Evolutionary conservation across 1,140 invertebrate species (phyloP).

Genomic region (Bombus superbus): DNA sequence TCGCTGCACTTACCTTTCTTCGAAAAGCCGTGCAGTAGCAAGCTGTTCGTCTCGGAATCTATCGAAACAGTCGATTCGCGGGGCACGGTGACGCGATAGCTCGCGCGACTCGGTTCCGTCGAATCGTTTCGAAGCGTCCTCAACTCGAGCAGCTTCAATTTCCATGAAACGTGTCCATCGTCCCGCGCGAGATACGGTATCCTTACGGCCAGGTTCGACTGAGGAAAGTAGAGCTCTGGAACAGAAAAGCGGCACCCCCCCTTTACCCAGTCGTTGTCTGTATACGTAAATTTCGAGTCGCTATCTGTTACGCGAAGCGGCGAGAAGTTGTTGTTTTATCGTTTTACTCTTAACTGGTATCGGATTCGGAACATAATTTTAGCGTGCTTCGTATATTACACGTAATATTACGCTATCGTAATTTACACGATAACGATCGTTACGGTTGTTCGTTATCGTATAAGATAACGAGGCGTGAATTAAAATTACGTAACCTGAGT

Average conservation of each 20-base stretch:
- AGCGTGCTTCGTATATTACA: no score
- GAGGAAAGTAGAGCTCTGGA: slow-evolving; percentile 80
- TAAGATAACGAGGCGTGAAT: no score
- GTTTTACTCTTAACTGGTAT: no score
- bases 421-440: no score
- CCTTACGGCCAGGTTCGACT: slow-evolving; percentile 75
- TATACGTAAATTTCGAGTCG: no score
- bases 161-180: slow-evolving; percentile 38
- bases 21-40: slow-evolving; percentile 62
- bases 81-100: slow-evolving; percentile 68
- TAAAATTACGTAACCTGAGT: no score
- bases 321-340: no score
- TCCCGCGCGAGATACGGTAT: slow-evolving; percentile 70
- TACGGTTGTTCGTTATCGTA: no score
- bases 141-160: slow-evolving; percentile 69
- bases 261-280: no score
- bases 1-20: slow-evolving; percentile 59
- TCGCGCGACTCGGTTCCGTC: slow-evolving; percentile 50
- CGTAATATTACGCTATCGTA: no score
- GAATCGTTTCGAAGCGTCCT: slow-evolving; percentile 75
- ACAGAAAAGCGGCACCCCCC: slow-evolving; percentile 12
- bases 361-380: no score
- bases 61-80: slow-evolving; percentile 60
- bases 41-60: slow-evolving; percentile 50
- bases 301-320: no score